These are phyloP conservation scores for Drosophila kambysellisi DNA, from an alignment of 2,888 invertebrate genomes.

Conservation along the genomic window DNA sequence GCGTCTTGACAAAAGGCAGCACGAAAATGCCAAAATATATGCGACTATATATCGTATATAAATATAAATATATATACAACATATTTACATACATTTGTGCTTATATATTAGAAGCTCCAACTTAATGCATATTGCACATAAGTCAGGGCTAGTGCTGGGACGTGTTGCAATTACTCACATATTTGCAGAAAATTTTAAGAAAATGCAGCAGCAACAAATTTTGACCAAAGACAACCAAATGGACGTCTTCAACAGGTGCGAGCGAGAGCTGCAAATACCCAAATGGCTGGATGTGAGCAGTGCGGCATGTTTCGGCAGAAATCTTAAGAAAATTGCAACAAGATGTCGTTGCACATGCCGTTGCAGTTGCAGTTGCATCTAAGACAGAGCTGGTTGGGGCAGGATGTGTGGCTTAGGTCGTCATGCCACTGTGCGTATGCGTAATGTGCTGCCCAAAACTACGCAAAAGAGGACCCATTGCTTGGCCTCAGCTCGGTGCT, in stretches of 20 bases:
- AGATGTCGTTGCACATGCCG: constrained; percentile 63
- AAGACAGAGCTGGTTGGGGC: background rate
- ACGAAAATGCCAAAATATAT: constrained; percentile 64
- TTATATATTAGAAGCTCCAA: constrained; percentile 22
- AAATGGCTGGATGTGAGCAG: constrained; percentile 31
- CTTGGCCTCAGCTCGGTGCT: background rate
- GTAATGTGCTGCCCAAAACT: constrained; percentile 72
- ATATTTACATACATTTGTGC: constrained; percentile 8
- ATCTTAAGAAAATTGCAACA: constrained; percentile 78
- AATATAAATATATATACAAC: background rate
- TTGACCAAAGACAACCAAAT: constrained; percentile 65
- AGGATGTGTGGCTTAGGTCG: constrained; percentile 21
- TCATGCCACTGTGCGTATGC: constrained; percentile 62
- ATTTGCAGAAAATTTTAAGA: constrained; percentile 81
- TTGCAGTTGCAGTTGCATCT: constrained; percentile 34
- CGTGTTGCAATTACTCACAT: constrained; percentile 75
- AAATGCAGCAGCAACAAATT: constrained; percentile 79
- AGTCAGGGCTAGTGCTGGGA: constrained; percentile 23
- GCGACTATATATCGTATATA: background rate
- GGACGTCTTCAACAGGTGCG: constrained; percentile 34
- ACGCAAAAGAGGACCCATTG: constrained; percentile 63
- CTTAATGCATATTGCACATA: constrained; percentile 53
- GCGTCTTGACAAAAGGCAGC: constrained; percentile 65
- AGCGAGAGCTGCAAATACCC: constrained; percentile 51
- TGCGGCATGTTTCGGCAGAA: constrained; percentile 38